Conservation (phyloP, 2,888 invertebrate genomes). For the Ypsolopha sequella region DNA sequence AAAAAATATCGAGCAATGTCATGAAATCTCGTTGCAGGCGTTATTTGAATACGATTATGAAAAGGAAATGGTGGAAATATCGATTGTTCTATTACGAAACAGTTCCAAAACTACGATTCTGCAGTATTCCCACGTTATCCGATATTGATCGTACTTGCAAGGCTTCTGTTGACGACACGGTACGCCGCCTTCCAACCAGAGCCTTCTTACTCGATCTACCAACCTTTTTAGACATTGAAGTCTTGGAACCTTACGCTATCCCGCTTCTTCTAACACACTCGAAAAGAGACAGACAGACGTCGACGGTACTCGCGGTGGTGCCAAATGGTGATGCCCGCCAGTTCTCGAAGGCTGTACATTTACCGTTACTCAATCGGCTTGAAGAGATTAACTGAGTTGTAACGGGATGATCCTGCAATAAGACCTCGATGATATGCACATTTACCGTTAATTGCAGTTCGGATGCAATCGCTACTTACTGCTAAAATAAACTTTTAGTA, state of each 20-base stretch:
- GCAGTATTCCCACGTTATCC: constrained; percentile 34
- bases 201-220: constrained; percentile 6
- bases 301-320: not conserved
- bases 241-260: not conserved
- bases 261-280: not conserved
- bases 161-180: constrained; percentile 47
- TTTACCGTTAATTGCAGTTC: not conserved
- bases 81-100: no score
- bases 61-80: no score
- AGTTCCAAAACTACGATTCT: constrained; percentile 4
- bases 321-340: not conserved
- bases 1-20: not conserved
- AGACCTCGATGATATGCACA: not conserved
- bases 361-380: constrained; percentile 43
- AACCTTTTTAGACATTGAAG: no score
- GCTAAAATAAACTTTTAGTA: no score
- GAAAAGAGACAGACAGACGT: not conserved
- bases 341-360: constrained; percentile 20
- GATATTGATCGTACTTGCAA: constrained; percentile 55
- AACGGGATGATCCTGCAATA: constrained; percentile 37
- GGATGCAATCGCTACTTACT: no score
- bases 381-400: constrained; percentile 39
- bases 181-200: constrained; percentile 19
- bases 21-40: not conserved
- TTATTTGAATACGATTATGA: constrained; percentile 3